These are phyloP conservation scores for Apaloderma vittatum DNA, from an alignment of 2,113 vertebrate genomes.

Conservation along the genomic window DNA sequence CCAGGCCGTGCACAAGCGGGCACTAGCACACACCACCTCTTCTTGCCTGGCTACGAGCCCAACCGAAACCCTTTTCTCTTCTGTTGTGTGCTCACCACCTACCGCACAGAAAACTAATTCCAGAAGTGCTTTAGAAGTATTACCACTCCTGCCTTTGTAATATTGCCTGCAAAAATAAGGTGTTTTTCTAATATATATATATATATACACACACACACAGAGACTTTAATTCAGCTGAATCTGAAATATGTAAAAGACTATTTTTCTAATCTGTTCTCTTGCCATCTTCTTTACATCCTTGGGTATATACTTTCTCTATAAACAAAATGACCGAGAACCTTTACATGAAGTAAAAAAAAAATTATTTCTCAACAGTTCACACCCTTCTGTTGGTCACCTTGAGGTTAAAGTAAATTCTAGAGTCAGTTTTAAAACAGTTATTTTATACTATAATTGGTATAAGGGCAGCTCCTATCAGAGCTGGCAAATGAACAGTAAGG, in stretches of 20 bases:
- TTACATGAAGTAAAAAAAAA: background rate
- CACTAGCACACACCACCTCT: background rate
- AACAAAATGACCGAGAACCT: background rate
- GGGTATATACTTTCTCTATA: background rate
- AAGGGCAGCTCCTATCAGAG: background rate
- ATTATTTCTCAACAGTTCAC: background rate
- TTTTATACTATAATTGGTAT: background rate
- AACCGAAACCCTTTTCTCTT: background rate
- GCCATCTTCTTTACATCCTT: background rate
- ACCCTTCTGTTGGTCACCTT: background rate
- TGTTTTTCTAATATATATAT: background rate
- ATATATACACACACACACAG: too few relatives aligned
- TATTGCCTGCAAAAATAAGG: background rate
- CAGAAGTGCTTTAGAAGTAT: background rate
- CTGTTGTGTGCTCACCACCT: background rate
- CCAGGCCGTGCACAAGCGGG: background rate
- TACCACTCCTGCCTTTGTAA: background rate
- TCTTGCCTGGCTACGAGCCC: background rate
- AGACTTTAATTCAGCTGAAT: background rate
- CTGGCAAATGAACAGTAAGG: background rate
- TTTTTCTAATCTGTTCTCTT: background rate
- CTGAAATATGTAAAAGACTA: background rate
- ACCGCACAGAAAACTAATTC: background rate
- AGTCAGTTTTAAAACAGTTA: background rate
- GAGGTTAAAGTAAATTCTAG: background rate